Conservation (phyloP, 2,888 invertebrate genomes). For the Tricholauxania praeusta region DNA sequence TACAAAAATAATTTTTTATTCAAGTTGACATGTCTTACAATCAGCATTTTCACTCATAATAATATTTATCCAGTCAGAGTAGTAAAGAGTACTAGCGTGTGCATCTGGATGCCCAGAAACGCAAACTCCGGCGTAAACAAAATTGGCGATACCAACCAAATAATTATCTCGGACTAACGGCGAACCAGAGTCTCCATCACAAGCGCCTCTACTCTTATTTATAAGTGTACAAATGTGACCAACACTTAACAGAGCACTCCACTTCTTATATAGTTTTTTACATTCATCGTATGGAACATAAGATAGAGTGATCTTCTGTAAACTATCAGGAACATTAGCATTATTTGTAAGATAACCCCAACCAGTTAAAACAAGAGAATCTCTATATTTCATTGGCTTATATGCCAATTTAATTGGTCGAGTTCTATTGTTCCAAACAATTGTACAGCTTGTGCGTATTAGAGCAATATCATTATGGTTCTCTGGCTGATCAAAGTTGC, state of each 20-base stretch:
- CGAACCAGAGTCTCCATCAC: constrained; percentile 61
- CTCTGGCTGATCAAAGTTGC: constrained; percentile 56
- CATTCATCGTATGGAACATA: constrained; percentile 69
- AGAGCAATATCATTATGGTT: constrained; percentile 76
- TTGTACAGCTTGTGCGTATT: constrained; percentile 71
- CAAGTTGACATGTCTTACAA: too few species aligned
- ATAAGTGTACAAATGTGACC: constrained; percentile 72
- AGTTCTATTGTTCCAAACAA: constrained; percentile 70
- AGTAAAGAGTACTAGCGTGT: too few species aligned
- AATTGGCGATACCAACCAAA: constrained; percentile 54
- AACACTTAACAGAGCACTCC: constrained; percentile 68
- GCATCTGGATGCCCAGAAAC: constrained; percentile 62
- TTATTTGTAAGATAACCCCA: constrained; percentile 71
- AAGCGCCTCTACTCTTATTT: constrained; percentile 69
- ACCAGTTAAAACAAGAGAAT: constrained; percentile 71
- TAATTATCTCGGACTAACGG: constrained; percentile 55
- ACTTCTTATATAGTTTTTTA: constrained; percentile 55
- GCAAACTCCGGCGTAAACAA: constrained; percentile 62
- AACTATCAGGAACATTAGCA: constrained; percentile 70
- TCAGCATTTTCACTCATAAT: constrained; percentile 42
- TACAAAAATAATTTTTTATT: too few species aligned
- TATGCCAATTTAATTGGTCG: constrained; percentile 71
- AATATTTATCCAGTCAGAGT: constrained; percentile 58
- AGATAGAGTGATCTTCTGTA: constrained; percentile 71
- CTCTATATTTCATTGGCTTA: constrained; percentile 69